phyloP scores from a whole-genome alignment of 2,888 invertebrate species.

The Ctenicera cuprea region DNA sequence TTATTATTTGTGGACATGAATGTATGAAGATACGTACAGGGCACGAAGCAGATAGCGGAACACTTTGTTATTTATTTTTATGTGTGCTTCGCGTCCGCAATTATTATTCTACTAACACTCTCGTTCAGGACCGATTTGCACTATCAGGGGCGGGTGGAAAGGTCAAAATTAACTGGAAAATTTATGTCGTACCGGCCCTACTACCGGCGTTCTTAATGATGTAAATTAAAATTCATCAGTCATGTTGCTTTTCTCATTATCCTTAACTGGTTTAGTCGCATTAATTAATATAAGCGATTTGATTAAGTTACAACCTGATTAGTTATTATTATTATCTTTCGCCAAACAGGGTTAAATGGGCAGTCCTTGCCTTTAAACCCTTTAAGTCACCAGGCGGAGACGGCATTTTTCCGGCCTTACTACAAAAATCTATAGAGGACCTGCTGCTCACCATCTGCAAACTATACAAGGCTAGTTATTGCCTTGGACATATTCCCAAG shows the following conservation, averaged over 20 bases:
- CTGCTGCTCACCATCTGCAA: no score
- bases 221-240: constrained; percentile 34
- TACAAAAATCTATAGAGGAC: no score
- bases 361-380: no score
- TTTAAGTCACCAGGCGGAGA: no score
- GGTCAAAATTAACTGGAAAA: constrained; percentile 33
- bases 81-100: constrained; percentile 17
- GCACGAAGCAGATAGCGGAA: constrained; percentile 6
- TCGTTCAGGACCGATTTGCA: constrained; percentile 33
- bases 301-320: constrained; percentile 8
- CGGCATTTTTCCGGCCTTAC: no score
- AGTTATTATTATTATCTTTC: no score
- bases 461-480: no score
- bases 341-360: no score
- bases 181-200: constrained; percentile 32
- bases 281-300: constrained; percentile 5
- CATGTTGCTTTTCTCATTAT: constrained; percentile 24
- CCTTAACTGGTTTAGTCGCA: constrained; percentile 17
- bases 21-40: constrained; percentile 26
- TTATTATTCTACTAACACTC: constrained; percentile 35
- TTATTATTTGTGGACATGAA: constrained; percentile 43
- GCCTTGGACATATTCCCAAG: no score
- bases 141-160: constrained; percentile 27
- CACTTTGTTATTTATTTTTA: constrained; percentile 33
- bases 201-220: constrained; percentile 9